These are phyloP conservation scores for Lophius americanus DNA, from an alignment of 2,797 vertebrate species.

Conservation along the genomic window DNA sequence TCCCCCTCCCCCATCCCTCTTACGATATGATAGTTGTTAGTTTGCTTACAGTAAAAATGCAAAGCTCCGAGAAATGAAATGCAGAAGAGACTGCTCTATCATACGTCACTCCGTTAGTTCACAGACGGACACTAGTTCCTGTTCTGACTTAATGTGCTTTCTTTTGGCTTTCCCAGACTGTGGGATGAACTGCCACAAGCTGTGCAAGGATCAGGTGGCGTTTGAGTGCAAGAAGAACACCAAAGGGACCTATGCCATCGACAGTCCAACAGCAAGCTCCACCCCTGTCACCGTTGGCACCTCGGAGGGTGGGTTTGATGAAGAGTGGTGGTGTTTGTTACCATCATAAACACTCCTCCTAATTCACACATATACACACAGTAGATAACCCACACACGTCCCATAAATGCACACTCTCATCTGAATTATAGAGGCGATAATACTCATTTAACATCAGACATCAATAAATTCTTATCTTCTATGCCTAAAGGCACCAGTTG, in stretches of 20 bases:
- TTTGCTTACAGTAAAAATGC: constrained; percentile 56
- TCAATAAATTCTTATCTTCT: too few relatives aligned
- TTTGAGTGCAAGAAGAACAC: constrained; percentile 92
- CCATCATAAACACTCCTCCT: not conserved
- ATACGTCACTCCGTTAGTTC: too few relatives aligned
- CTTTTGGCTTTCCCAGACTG: constrained; percentile 81
- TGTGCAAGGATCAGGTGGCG: constrained; percentile 94
- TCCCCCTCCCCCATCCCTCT: constrained; percentile 54
- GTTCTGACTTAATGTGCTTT: constrained; percentile 61
- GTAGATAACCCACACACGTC: not conserved
- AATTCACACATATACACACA: too few relatives aligned
- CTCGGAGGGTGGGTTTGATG: constrained; percentile 81
- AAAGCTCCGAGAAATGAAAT: constrained; percentile 51
- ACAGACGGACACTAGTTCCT: constrained; percentile 35
- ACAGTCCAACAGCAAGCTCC: constrained; percentile 80
- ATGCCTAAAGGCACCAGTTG: too few relatives aligned
- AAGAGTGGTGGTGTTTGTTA: not conserved
- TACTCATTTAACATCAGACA: not conserved
- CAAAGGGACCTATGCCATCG: constrained; percentile 70
- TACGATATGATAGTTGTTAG: constrained; percentile 51
- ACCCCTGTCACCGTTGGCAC: constrained; percentile 76
- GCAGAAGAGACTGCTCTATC: constrained; percentile 39
- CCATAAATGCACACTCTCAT: not conserved
- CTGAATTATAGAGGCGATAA: constrained; percentile 4
- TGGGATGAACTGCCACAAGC: constrained; percentile 97